phyloP scores from a whole-genome alignment of 1,140 invertebrate genomes.

The Macrobrachium nipponense region DNA sequence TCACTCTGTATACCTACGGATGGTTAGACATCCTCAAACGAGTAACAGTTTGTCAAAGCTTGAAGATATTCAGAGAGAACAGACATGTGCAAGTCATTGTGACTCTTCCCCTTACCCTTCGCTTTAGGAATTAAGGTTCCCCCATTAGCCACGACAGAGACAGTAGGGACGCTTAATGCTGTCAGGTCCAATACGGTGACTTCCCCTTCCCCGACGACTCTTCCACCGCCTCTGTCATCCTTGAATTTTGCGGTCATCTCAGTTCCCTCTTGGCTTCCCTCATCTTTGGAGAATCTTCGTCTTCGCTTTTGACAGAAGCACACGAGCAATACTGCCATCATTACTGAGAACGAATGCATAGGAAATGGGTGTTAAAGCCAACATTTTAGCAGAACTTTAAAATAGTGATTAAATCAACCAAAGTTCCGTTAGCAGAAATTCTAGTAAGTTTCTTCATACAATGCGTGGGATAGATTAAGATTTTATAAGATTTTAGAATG shows the following conservation, averaged over 20 bases:
- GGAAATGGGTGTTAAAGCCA: too few relatives aligned
- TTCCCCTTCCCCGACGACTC: slow-evolving; percentile 81
- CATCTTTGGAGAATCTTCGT: slow-evolving; percentile 93
- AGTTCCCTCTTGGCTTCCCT: slow-evolving; percentile 95
- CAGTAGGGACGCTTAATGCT: slow-evolving; percentile 93
- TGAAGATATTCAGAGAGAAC: too few relatives aligned
- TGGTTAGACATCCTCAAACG: not conserved
- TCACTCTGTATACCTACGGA: too few relatives aligned
- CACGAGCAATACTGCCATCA: slow-evolving; percentile 93
- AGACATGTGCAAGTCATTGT: too few relatives aligned
- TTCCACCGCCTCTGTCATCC: slow-evolving; percentile 84
- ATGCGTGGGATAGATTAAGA: too few relatives aligned
- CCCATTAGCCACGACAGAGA: slow-evolving; percentile 68
- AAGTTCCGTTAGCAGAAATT: too few relatives aligned
- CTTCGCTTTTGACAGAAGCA: slow-evolving; percentile 92
- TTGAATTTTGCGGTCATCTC: slow-evolving; percentile 97
- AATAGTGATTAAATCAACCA: too few relatives aligned
- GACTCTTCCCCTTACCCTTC: slow-evolving; percentile 76
- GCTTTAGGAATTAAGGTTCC: slow-evolving; percentile 77
- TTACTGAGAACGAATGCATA: slow-evolving; percentile 72
- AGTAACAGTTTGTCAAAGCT: not conserved
- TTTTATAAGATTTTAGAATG: too few relatives aligned
- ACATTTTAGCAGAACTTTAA: too few relatives aligned
- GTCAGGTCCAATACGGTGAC: slow-evolving; percentile 99
- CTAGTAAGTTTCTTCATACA: too few relatives aligned